Evolutionary conservation across 2,888 invertebrate species (phyloP).

Genomic region (Agonum fuliginosum): DNA sequence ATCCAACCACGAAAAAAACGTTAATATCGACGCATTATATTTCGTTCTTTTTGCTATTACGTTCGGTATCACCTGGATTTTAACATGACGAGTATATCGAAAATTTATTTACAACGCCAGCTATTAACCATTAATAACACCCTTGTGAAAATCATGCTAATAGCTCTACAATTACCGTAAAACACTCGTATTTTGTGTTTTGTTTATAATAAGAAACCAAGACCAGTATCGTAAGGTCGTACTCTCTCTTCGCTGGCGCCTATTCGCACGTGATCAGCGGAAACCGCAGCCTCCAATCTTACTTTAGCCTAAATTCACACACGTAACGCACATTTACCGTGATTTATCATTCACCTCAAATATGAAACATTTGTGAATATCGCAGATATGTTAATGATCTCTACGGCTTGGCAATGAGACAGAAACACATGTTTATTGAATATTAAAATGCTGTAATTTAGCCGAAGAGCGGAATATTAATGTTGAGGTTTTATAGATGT

Average conservation of each 20-base stretch:
- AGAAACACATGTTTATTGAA: background rate
- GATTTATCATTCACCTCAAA: background rate
- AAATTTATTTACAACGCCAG: too few relatives aligned
- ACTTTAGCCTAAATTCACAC: constrained; percentile 24
- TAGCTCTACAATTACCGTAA: background rate
- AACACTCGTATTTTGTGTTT: background rate
- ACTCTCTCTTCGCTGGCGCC: background rate
- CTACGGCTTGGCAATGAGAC: background rate
- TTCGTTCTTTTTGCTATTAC: too few relatives aligned
- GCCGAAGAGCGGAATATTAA: background rate
- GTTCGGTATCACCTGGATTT: background rate
- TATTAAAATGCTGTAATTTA: background rate
- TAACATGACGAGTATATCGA: too few relatives aligned
- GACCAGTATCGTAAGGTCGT: background rate
- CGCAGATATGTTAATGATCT: background rate
- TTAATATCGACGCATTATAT: too few relatives aligned
- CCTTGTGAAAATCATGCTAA: background rate
- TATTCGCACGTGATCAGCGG: constrained; percentile 8
- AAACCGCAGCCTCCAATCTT: constrained; percentile 6
- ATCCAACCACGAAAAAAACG: too few relatives aligned
- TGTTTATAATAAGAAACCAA: background rate
- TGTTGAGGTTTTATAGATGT: background rate
- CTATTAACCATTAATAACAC: background rate
- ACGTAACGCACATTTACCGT: background rate
- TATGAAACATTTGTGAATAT: background rate